A percentile compares a stretch with the other conserved stretches of the same genome.
Conservation (phyloP, 2,797 vertebrate genomes). For the Aulostomus chinensis region DNA sequence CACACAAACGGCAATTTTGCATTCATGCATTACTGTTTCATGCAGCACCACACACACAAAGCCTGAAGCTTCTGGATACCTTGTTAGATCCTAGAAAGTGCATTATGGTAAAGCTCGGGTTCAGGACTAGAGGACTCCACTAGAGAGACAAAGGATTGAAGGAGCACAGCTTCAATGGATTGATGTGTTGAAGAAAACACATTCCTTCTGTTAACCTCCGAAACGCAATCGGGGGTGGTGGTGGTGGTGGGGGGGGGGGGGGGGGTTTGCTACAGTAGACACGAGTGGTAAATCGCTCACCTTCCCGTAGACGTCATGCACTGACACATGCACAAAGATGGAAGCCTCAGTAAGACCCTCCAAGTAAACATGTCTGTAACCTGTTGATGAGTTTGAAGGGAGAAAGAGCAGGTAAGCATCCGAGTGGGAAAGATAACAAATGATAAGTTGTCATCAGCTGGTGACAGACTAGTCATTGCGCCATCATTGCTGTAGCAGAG, state of each 20-base stretch:
- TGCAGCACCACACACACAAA: slow-evolving; percentile 80
- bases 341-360: slow-evolving; percentile 97
- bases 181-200: slow-evolving; percentile 19
- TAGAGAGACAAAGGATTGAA: slow-evolving; percentile 85
- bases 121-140: slow-evolving; percentile 99
- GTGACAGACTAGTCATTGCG: slow-evolving; percentile 27
- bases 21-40: slow-evolving; percentile 74
- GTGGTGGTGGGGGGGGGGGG: no score
- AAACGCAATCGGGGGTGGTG: not conserved
- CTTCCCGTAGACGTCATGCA: slow-evolving; percentile 97
- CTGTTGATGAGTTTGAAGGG: slow-evolving; percentile 68
- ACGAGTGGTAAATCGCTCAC: slow-evolving; percentile 74
- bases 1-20: slow-evolving; percentile 43
- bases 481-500: slow-evolving; percentile 26
- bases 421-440: slow-evolving; percentile 16
- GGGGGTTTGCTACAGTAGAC: no score
- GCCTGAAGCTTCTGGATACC: slow-evolving; percentile 81
- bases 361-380: slow-evolving; percentile 96
- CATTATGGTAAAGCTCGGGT: slow-evolving; percentile 99
- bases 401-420: not conserved
- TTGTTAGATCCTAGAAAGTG: slow-evolving; percentile 99
- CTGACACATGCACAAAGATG: slow-evolving; percentile 95
- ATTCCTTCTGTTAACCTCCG: slow-evolving; percentile 18
- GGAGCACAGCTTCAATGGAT: slow-evolving; percentile 52
- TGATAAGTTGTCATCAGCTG: slow-evolving; percentile 22